Conservation (phyloP, 2,797 vertebrate species). For the Typhlichthys subterraneus region DNA sequence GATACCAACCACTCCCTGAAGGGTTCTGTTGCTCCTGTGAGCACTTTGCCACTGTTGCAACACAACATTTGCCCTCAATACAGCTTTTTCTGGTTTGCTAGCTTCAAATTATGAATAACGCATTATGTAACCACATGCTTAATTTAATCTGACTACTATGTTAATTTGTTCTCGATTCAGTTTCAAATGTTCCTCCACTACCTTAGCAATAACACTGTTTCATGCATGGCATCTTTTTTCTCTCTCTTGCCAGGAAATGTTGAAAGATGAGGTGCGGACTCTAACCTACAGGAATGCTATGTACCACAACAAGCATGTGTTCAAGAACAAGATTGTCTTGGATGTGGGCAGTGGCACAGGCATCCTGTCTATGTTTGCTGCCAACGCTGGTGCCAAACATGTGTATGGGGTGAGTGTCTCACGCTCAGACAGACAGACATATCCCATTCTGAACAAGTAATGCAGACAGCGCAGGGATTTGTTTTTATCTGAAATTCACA, state of each 20-base stretch:
- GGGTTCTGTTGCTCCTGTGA: slow-evolving; percentile 70
- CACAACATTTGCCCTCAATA: slow-evolving; percentile 61
- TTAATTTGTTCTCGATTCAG: background rate
- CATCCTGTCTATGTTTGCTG: slow-evolving; percentile 98
- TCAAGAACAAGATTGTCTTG: slow-evolving; percentile 96
- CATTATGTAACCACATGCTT: background rate
- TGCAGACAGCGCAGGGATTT: slow-evolving; percentile 2
- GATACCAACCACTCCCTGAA: slow-evolving; percentile 63
- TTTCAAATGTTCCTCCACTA: background rate
- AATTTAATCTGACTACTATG: slow-evolving; percentile 1
- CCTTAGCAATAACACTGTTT: background rate
- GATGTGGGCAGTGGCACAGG: slow-evolving; percentile 97
- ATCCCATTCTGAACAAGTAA: slow-evolving; percentile 6
- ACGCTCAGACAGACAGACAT: background rate
- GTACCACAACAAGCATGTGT: slow-evolving; percentile 99
- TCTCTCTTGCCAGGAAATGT: slow-evolving; percentile 86
- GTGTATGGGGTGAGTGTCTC: slow-evolving; percentile 92
- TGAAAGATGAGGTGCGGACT: slow-evolving; percentile 96
- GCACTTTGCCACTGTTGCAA: slow-evolving; percentile 32
- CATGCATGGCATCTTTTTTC: background rate
- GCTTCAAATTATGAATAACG: slow-evolving; percentile 1
- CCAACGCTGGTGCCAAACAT: slow-evolving; percentile 96
- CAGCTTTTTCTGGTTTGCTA: slow-evolving; percentile 12
- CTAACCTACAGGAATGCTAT: slow-evolving; percentile 97
- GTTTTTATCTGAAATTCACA: background rate